Evolutionary conservation across 2,113 vertebrate genomes (phyloP), one percentile per base, ranked within the genome.

Genomic region (Urocolius indicus): DNA sequence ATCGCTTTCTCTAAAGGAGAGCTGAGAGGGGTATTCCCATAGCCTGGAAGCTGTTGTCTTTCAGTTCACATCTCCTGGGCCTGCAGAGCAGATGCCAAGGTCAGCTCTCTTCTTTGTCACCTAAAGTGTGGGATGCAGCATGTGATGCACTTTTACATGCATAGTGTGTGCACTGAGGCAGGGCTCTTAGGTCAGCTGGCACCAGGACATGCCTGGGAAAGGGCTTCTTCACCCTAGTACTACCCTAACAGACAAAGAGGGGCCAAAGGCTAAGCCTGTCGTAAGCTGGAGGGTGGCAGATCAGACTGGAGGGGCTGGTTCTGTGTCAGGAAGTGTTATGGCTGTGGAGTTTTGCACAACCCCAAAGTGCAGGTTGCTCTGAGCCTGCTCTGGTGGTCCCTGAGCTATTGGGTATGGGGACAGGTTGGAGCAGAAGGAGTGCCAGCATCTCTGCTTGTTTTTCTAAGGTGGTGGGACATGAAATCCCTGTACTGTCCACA

Each of bases 1-100:
- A 98, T 98, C 98, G 68, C 98, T 97, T 97, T 97, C 97, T 98
- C 95, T 98, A 96, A 98, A 97, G 96, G 96, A 95, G 93, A 78
- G 43, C 82, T 90, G 77, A 54, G 52, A 65, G 87, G 45, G 58
- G 49, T 87, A 74, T 92, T 90, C 96, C 93, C 68, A 90, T 91
- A 68, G 90, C 61, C 95, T 96, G 92, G 97, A 98, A 98, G 95
- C 96, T 87, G 78, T 85, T 89, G 32, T 93, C 95, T 98, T 97
- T 98, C 98, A 98, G 89, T 92, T 62, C 71, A 24, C 30, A 82
- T 82, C 92, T 87, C 71, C 80, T 94, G 82, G 62, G 63, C 59
- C 83, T 87, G 87, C 72, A 88, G 84, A 94, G 89, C 69, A 74
- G 66, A 48, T 85, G 58, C 76, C 73, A 71, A 71, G 52, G n/a